Evolutionary conservation across 2,888 invertebrate species (phyloP).

Genomic region (Ptychoptera albimana): DNA sequence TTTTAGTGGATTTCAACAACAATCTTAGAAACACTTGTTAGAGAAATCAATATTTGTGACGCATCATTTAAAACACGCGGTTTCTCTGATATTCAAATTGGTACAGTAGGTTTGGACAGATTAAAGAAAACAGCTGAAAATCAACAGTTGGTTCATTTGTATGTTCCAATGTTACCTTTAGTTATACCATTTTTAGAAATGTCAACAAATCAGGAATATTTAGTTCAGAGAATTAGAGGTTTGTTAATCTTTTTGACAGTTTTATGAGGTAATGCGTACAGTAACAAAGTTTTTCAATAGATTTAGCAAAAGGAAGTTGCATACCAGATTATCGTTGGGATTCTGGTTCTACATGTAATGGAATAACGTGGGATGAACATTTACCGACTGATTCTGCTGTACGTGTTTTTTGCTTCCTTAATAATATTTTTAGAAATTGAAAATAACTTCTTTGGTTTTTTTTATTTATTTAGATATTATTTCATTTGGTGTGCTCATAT

Average conservation of each 20-base stretch:
- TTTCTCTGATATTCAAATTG: slow-evolving; percentile 46
- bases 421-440: background rate
- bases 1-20: slow-evolving; percentile 74
- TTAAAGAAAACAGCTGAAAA: slow-evolving; percentile 54
- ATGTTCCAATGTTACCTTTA: slow-evolving; percentile 29
- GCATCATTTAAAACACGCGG: slow-evolving; percentile 53
- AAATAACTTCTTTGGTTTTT: slow-evolving; percentile 1
- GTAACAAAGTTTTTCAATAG: slow-evolving; percentile 23
- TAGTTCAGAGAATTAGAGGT: slow-evolving; percentile 58
- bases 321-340: slow-evolving; percentile 83
- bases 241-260: slow-evolving; percentile 3
- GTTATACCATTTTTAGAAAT: slow-evolving; percentile 69
- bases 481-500: slow-evolving; percentile 73
- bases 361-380: slow-evolving; percentile 64
- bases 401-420: slow-evolving; percentile 14
- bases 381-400: slow-evolving; percentile 79
- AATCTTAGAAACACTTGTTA: slow-evolving; percentile 55
- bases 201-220: slow-evolving; percentile 71
- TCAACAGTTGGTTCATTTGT: slow-evolving; percentile 25
- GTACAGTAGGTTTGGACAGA: slow-evolving; percentile 53
- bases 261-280: background rate
- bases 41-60: slow-evolving; percentile 58
- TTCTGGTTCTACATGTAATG: slow-evolving; percentile 55
- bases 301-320: slow-evolving; percentile 68
- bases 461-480: slow-evolving; percentile 42